phyloP scores from a whole-genome alignment of 2,797 vertebrate species.

The Tympanoctomys barrerae region DNA sequence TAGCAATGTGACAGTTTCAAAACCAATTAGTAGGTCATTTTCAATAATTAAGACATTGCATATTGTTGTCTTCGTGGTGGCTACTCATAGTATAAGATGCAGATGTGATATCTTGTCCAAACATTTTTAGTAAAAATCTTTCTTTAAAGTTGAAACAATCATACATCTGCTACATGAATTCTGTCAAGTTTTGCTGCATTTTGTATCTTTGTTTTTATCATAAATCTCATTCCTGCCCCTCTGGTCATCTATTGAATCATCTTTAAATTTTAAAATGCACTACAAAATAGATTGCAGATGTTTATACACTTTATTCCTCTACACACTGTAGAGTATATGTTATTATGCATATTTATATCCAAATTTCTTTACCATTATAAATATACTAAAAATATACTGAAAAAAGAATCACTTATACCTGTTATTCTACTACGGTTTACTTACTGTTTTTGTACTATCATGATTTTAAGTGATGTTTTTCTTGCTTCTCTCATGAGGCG shows the following conservation, averaged over 20 bases:
- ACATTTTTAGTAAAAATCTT: not conserved
- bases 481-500: not conserved
- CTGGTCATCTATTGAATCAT: not conserved
- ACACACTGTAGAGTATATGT: not conserved
- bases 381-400: not conserved
- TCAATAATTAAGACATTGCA: no score
- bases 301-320: not conserved
- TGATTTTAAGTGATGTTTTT: constrained; percentile 45
- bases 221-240: not conserved
- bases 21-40: no score
- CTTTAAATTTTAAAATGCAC: constrained; percentile 12
- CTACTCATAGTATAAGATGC: no score
- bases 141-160: not conserved
- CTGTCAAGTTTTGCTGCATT: not conserved
- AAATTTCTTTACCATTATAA: constrained; percentile 1
- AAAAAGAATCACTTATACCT: not conserved
- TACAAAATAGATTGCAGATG: constrained; percentile 24
- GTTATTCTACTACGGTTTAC: not conserved
- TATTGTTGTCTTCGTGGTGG: no score
- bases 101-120: no score
- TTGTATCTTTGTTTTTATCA: constrained; percentile 17
- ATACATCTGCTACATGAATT: not conserved
- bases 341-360: not conserved
- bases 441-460: constrained; percentile 3
- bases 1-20: no score